Percentiles rank a stretch among this genome's conserved stretches.
These are phyloP conservation scores for Cerceris rybyensis DNA, from an alignment of 2,888 invertebrate genomes.

Conservation along the genomic window DNA sequence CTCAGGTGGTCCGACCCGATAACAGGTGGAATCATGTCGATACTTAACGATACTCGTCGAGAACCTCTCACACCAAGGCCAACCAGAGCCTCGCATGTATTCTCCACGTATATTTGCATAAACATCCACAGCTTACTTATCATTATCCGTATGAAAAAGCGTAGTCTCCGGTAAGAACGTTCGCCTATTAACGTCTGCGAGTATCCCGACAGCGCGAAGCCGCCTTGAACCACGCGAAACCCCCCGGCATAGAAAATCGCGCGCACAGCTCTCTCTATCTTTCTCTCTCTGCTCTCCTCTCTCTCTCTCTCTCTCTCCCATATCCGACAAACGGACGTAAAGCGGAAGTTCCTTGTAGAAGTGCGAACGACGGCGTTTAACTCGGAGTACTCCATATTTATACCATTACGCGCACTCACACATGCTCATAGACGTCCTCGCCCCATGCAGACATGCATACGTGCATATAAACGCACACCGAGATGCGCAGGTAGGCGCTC, in stretches of 20 bases:
- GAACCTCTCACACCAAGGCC: no score
- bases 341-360: constrained; percentile 50
- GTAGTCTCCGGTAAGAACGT: constrained; percentile 7
- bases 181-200: constrained; percentile 13
- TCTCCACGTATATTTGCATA: no score
- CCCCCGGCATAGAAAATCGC: constrained; percentile 4
- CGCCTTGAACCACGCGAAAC: constrained; percentile 8
- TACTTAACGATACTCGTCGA: no score
- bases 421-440: not conserved
- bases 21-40: no score
- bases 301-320: not conserved
- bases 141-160: not conserved
- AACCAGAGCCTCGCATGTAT: no score
- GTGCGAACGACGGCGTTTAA: constrained; percentile 50
- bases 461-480: constrained; percentile 3
- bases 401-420: constrained; percentile 37
- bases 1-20: no score
- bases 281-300: no score
- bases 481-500: constrained; percentile 15
- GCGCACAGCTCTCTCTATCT: not conserved
- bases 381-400: constrained; percentile 55
- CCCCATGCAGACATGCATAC: constrained; percentile 12
- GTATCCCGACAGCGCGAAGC: constrained; percentile 1
- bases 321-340: constrained; percentile 31
- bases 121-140: not conserved